phyloP scores from a whole-genome alignment of 2,113 vertebrate species.

The Ophthalmolycus amberensis region DNA sequence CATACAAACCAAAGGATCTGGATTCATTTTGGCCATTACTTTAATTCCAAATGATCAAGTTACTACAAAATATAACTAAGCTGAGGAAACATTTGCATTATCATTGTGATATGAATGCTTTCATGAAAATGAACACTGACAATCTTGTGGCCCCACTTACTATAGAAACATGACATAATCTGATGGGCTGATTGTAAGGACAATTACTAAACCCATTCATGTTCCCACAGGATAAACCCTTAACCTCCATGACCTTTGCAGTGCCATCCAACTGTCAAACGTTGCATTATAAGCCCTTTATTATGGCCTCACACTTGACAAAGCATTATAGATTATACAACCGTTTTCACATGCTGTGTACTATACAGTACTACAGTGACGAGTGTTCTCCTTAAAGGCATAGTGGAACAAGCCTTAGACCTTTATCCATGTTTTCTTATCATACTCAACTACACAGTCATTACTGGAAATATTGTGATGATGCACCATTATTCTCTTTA shows the following conservation, averaged over 20 bases:
- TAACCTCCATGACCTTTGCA: background rate
- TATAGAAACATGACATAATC: background rate
- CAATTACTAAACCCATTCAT: background rate
- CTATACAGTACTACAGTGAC: background rate
- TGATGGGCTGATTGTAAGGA: background rate
- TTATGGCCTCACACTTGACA: background rate
- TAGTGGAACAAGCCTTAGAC: background rate
- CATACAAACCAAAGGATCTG: background rate
- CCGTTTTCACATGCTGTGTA: background rate
- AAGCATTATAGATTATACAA: background rate
- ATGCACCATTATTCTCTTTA: background rate
- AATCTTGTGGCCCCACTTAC: background rate
- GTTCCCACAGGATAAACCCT: background rate
- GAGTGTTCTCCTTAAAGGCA: background rate
- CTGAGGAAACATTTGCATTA: background rate
- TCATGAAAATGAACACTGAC: background rate
- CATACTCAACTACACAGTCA: background rate
- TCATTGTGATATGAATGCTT: background rate
- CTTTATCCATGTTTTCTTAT: background rate
- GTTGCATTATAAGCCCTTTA: background rate
- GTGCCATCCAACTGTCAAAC: background rate
- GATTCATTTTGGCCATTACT: background rate
- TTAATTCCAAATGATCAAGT: background rate
- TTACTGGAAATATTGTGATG: background rate
- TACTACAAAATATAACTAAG: background rate